Percentiles rank a stretch among this genome's conserved stretches.
These are phyloP conservation scores for Budorcas taxicolor DNA, from an alignment of 2,113 vertebrate genomes.

Conservation along the genomic window DNA sequence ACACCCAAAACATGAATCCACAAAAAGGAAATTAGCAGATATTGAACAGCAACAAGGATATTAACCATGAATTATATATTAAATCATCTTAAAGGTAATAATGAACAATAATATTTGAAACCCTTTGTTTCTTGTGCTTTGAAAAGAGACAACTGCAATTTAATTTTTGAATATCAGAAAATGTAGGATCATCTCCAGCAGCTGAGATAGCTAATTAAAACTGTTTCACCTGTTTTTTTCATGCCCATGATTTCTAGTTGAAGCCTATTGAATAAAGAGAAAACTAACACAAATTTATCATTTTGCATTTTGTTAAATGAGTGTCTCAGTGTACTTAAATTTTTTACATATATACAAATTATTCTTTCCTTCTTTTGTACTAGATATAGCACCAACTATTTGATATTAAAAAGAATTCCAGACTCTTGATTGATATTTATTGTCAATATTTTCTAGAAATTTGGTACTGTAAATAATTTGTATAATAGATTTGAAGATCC, in stretches of 20 bases:
- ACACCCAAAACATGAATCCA: not conserved
- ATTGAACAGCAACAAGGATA: not conserved
- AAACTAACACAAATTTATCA: not conserved
- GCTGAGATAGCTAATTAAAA: not conserved
- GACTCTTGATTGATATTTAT: not conserved
- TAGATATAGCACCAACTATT: not conserved
- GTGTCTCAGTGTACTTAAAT: not conserved
- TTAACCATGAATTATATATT: not conserved
- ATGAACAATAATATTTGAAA: not conserved
- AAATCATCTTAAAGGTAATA: not conserved
- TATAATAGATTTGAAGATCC: not conserved
- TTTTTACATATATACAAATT: not conserved
- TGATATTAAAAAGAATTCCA: not conserved
- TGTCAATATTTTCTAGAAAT: not conserved
- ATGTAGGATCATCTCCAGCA: not conserved
- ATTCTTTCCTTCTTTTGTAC: not conserved
- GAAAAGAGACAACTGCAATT: not conserved
- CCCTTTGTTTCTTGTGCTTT: not conserved
- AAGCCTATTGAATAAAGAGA: not conserved
- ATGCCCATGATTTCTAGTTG: not conserved
- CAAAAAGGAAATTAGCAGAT: not conserved
- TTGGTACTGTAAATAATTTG: not conserved
- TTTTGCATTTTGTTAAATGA: not conserved
- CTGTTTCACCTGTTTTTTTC: not conserved
- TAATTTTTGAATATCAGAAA: not conserved